phyloP scores from a whole-genome alignment of 1,140 invertebrate genomes.

The Reticulitermes speratus region DNA sequence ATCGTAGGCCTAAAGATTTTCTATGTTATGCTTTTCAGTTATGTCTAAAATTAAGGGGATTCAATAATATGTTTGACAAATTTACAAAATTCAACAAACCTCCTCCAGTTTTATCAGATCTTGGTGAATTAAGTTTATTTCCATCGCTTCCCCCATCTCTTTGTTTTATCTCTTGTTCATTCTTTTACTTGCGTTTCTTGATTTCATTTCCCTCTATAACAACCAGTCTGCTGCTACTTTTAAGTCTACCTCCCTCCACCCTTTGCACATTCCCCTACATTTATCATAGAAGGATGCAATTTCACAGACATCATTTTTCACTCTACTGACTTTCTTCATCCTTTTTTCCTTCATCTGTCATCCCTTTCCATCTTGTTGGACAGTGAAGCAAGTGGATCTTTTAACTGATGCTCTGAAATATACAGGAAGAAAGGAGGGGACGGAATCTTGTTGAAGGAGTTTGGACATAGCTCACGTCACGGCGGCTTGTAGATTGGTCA shows the following conservation, averaged over 20 bases:
- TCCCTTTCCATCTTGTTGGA: slow-evolving; percentile 14
- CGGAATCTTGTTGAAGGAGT: not conserved
- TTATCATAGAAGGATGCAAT: slow-evolving; percentile 31
- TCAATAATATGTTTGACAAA: no score
- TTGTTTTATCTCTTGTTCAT: not conserved
- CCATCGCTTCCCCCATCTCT: not conserved
- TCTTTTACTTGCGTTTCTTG: not conserved
- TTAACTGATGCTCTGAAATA: slow-evolving; percentile 13
- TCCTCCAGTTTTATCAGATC: not conserved
- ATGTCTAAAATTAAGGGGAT: no score
- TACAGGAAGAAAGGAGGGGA: not conserved
- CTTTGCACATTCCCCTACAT: not conserved
- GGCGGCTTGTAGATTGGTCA: not conserved
- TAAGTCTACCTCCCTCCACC: not conserved
- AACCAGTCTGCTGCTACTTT: not conserved
- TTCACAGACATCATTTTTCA: slow-evolving; percentile 32
- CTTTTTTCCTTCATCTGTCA: not conserved
- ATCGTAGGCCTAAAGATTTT: no score
- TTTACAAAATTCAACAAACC: no score
- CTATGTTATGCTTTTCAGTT: no score
- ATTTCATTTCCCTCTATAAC: slow-evolving; percentile 13
- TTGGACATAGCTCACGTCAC: not conserved
- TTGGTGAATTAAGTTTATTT: not conserved
- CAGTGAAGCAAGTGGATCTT: not conserved
- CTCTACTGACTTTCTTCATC: not conserved